Conservation (phyloP, 2,888 invertebrate genomes). For the Willowsia nigromaculata region DNA sequence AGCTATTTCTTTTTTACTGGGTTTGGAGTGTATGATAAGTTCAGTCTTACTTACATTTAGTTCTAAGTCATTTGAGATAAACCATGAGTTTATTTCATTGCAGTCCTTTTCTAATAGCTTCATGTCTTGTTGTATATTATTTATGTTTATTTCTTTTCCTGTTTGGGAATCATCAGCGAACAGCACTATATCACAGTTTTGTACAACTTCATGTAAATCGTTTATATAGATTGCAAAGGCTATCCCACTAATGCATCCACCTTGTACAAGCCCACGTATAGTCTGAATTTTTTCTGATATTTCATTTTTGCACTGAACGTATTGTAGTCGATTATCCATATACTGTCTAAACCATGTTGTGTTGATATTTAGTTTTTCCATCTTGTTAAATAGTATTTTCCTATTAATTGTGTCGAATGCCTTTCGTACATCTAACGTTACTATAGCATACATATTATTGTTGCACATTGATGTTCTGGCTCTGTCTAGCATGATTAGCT, state of each 20-base stretch:
- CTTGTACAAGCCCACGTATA: slow-evolving; percentile 20
- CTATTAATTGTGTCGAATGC: slow-evolving; percentile 40
- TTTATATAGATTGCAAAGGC: slow-evolving; percentile 22
- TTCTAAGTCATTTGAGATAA: neutral
- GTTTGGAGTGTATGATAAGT: neutral
- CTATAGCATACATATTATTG: neutral
- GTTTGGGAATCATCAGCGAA: slow-evolving; percentile 29
- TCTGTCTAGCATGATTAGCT: neutral
- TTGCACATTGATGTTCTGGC: neutral
- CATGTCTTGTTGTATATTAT: neutral
- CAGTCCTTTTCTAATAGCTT: neutral
- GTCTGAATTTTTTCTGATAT: neutral
- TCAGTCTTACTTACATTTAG: slow-evolving; percentile 26
- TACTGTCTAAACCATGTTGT: neutral
- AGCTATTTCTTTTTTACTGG: neutral
- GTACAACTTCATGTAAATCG: neutral
- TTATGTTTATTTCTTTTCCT: neutral
- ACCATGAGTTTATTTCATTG: neutral
- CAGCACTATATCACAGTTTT: neutral
- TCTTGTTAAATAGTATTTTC: neutral
- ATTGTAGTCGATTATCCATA: slow-evolving; percentile 17
- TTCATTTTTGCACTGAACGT: neutral
- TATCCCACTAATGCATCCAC: neutral
- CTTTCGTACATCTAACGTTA: slow-evolving; percentile 47
- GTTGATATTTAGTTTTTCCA: slow-evolving; percentile 16